Evolutionary conservation across 2,797 vertebrate genomes (phyloP).

Genomic region (Cebuella pygmaea): DNA sequence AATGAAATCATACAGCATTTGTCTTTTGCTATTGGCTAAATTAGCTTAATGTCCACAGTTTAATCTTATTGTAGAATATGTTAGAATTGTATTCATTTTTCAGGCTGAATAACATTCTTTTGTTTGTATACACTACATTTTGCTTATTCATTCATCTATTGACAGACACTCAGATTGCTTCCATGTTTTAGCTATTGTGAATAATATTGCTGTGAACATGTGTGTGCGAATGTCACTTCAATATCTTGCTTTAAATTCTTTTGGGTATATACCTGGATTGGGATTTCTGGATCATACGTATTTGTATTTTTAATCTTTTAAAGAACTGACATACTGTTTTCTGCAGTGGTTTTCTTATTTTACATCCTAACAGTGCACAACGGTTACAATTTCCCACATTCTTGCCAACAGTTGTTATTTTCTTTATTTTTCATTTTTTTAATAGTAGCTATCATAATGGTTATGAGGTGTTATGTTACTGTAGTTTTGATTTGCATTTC

Average conservation of each 20-base stretch:
- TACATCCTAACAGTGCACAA: background rate
- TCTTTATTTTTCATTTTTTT: no score
- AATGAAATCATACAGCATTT: background rate
- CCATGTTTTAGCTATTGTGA: background rate
- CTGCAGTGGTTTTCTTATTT: background rate
- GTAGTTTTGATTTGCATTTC: background rate
- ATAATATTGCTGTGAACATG: background rate
- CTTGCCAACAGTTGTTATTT: background rate
- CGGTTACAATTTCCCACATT: background rate
- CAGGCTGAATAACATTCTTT: background rate
- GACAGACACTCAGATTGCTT: background rate
- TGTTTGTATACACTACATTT: background rate
- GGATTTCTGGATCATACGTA: background rate
- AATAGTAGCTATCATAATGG: background rate
- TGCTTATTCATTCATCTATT: background rate
- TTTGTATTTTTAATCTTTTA: background rate
- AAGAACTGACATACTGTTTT: background rate
- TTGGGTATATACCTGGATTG: background rate
- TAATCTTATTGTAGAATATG: background rate
- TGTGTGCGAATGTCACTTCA: background rate
- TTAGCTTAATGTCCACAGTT: background rate
- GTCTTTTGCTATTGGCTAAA: background rate
- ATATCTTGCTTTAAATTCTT: background rate
- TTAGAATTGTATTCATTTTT: background rate
- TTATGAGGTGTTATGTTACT: background rate